These are phyloP conservation scores for Panzeria rudis DNA, from an alignment of 2,888 invertebrate genomes.

Conservation along the genomic window DNA sequence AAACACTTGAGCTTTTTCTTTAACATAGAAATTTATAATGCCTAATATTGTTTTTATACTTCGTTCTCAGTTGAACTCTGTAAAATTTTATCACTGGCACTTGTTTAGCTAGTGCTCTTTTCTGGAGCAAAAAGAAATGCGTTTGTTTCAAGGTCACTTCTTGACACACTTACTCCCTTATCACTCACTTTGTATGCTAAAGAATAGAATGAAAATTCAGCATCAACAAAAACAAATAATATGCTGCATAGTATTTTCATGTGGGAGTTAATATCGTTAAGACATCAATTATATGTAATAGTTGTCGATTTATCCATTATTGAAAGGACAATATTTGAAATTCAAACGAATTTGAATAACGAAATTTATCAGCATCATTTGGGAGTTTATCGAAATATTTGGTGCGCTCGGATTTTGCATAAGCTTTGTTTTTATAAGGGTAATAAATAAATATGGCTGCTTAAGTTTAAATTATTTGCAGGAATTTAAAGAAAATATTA, in stretches of 20 bases:
- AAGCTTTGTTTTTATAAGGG: not conserved
- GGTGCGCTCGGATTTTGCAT: not conserved
- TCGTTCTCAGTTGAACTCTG: slow-evolving; percentile 11
- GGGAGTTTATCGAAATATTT: not conserved
- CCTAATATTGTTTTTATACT: not conserved
- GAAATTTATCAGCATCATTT: not conserved
- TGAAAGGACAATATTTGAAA: not conserved
- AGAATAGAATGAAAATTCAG: slow-evolving; percentile 8
- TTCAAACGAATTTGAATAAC: slow-evolving; percentile 9
- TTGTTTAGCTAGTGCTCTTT: slow-evolving; percentile 28
- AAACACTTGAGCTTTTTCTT: not conserved
- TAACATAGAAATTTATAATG: not conserved
- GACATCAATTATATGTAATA: slow-evolving; percentile 22
- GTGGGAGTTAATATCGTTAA: slow-evolving; percentile 23
- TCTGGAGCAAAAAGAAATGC: slow-evolving; percentile 44
- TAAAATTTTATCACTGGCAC: slow-evolving; percentile 48
- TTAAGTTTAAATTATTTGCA: too few species aligned
- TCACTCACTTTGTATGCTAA: slow-evolving; percentile 13
- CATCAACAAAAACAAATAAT: slow-evolving; percentile 7
- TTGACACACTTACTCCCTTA: slow-evolving; percentile 69
- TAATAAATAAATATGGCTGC: too few species aligned
- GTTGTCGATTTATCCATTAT: slow-evolving; percentile 5
- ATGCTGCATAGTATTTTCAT: slow-evolving; percentile 29
- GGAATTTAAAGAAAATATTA: too few species aligned
- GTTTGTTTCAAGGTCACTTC: slow-evolving; percentile 70